These are phyloP conservation scores for Dendrolimus punctatus DNA, from an alignment of 1,140 invertebrate species.

Conservation along the genomic window DNA sequence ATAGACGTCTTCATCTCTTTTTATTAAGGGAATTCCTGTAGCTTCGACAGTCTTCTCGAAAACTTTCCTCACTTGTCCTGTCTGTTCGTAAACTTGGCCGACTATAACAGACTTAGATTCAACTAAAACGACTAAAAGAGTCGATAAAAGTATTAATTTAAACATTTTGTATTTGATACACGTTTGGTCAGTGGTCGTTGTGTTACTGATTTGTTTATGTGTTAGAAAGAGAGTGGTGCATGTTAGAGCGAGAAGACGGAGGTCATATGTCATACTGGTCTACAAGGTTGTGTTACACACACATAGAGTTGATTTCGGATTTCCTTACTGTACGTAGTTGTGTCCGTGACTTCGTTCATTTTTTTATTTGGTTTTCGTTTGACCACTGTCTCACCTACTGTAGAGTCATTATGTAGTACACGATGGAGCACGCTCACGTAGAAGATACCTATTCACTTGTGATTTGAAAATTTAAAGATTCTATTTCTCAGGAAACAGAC, in stretches of 20 bases:
- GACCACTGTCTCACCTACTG: too few species aligned
- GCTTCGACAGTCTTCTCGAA: constrained; percentile 36
- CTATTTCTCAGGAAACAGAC: too few species aligned
- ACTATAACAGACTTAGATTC: constrained; percentile 40
- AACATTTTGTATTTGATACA: constrained; percentile 22
- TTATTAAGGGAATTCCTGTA: constrained; percentile 29
- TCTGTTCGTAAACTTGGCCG: constrained; percentile 40
- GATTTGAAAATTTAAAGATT: too few species aligned
- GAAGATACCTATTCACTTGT: too few species aligned
- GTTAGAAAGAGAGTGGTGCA: constrained; percentile 6
- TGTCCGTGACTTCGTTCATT: neutral
- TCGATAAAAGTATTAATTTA: constrained; percentile 24
- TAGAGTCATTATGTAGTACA: too few species aligned
- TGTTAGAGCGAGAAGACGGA: constrained; percentile 11
- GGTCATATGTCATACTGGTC: constrained; percentile 20
- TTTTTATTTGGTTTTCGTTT: neutral
- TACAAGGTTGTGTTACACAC: neutral
- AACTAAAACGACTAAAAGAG: constrained; percentile 15
- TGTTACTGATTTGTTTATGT: constrained; percentile 6
- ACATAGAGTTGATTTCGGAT: neutral
- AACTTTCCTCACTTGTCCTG: constrained; percentile 35
- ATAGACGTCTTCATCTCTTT: constrained; percentile 38
- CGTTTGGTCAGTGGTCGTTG: constrained; percentile 4
- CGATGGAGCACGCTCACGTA: too few species aligned
- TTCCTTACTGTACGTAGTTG: neutral